phyloP scores from a whole-genome alignment of 2,888 invertebrate genomes.

The Ochlodes sylvanus region DNA sequence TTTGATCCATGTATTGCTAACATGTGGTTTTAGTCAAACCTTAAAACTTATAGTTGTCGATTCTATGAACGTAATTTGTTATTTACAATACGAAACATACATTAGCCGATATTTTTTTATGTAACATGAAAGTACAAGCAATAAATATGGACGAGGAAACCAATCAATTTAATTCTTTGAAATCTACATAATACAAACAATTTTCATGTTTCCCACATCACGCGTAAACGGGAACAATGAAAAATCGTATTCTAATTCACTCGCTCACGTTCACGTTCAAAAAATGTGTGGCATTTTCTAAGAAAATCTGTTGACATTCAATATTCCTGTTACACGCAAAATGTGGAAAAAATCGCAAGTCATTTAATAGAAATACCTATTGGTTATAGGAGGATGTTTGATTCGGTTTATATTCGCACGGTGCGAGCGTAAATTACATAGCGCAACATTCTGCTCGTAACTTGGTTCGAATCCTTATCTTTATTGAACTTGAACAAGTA shows the following conservation, averaged over 20 bases:
- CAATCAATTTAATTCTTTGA: not conserved
- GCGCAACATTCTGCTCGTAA: conserved; percentile 30
- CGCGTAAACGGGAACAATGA: not conserved
- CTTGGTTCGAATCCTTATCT: conserved; percentile 33
- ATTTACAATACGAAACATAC: too few species aligned
- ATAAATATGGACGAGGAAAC: too few species aligned
- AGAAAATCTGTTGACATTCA: not conserved
- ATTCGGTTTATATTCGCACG: conserved; percentile 26
- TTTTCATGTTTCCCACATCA: not conserved
- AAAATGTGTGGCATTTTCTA: not conserved
- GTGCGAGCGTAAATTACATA: conserved; percentile 20
- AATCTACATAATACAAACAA: not conserved
- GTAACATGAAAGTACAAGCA: too few species aligned
- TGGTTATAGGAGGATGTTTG: not conserved
- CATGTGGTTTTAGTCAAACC: conserved; percentile 37
- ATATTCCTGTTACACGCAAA: not conserved
- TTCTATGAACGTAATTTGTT: too few species aligned
- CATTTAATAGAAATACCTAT: not conserved
- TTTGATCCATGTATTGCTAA: conserved; percentile 47
- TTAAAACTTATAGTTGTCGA: not conserved
- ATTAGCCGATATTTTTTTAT: too few species aligned
- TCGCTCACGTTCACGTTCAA: too few species aligned
- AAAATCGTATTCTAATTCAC: not conserved
- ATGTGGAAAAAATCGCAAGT: conserved; percentile 2
- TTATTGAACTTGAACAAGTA: conserved; percentile 37